Evolutionary conservation across 2,113 vertebrate genomes (phyloP).

Genomic region (Pangasianodon gigas): DNA sequence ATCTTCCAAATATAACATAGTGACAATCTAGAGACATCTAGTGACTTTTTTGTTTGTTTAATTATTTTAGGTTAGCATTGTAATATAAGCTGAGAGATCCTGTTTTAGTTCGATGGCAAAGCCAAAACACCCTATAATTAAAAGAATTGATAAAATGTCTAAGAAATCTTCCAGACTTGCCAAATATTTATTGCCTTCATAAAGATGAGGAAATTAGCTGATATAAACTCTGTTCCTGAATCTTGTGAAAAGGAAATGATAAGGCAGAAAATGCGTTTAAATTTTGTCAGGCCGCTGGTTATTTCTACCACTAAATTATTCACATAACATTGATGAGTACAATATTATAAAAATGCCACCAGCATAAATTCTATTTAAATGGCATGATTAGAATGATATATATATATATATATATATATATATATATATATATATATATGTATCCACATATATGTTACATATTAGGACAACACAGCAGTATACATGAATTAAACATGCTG

Average conservation of each 20-base stretch:
- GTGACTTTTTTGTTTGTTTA: neutral
- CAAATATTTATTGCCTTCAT: neutral
- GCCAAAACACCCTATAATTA: neutral
- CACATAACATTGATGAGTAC: neutral
- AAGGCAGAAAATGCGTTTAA: neutral
- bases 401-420: too few species aligned
- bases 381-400: neutral
- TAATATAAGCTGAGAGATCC: neutral
- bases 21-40: neutral
- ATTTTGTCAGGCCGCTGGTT: neutral
- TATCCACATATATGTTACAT: neutral
- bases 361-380: neutral
- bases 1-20: neutral
- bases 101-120: neutral
- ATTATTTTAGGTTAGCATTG: neutral
- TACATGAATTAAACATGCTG: neutral
- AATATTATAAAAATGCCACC: neutral
- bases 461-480: too few species aligned
- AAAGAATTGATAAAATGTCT: neutral
- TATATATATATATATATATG: too few species aligned
- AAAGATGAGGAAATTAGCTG: neutral
- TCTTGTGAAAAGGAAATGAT: neutral
- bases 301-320: neutral
- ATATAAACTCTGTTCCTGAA: neutral
- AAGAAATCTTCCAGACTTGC: neutral